phyloP scores from a whole-genome alignment of 2,797 vertebrate genomes.

The Gallinago stenura region DNA sequence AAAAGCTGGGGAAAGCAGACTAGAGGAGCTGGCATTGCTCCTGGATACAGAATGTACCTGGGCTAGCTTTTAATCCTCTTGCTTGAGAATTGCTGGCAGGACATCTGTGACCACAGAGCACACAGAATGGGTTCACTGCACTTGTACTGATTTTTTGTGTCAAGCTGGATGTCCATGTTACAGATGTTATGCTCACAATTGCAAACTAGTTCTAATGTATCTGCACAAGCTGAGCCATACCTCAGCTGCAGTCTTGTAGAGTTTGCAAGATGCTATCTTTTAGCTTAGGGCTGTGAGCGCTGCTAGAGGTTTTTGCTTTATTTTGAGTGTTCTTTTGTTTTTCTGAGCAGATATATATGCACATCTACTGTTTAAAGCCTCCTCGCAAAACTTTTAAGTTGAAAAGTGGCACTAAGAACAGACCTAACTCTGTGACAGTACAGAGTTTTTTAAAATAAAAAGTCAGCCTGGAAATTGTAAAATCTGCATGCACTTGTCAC shows the following conservation, averaged over 20 bases:
- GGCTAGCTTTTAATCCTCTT: background rate
- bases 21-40: background rate
- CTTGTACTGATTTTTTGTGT: background rate
- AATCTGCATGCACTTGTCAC: background rate
- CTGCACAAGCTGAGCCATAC: background rate
- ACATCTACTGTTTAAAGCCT: background rate
- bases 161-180: rapidly evolving
- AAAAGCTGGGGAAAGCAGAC: background rate
- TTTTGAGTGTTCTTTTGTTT: background rate
- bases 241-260: background rate
- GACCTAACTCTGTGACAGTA: background rate
- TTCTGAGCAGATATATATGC: background rate
- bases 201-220: background rate
- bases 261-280: background rate
- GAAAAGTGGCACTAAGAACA: background rate
- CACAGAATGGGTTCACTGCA: background rate
- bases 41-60: background rate
- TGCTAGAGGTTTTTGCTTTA: background rate
- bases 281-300: background rate
- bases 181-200: background rate
- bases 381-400: background rate
- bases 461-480: background rate
- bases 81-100: background rate
- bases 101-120: background rate
- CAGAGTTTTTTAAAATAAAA: background rate